A percentile compares a stretch with the other conserved stretches of the same genome.
phyloP scores from a whole-genome alignment of 2,113 vertebrate genomes.

The Bettongia penicillata region DNA sequence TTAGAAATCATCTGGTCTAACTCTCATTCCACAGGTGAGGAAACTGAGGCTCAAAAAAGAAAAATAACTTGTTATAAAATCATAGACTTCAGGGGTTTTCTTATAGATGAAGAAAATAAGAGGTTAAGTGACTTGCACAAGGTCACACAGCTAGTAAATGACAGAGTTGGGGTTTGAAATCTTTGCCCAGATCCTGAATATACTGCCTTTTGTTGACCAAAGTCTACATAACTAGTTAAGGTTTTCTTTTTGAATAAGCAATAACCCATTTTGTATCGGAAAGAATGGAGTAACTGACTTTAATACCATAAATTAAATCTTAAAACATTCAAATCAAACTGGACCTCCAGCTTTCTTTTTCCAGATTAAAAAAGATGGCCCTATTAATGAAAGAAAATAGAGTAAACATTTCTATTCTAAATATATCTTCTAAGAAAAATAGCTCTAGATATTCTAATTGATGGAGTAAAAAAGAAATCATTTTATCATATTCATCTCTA shows the following conservation, averaged over 20 bases:
- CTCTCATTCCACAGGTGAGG: not conserved
- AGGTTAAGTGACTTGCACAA: not conserved
- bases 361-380: conserved; percentile 28
- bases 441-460: conserved; percentile 29
- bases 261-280: conserved; percentile 3
- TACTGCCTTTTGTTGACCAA: not conserved
- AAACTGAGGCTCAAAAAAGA: not conserved
- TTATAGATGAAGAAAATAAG: not conserved
- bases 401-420: conserved; percentile 35
- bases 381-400: conserved; percentile 21
- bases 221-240: not conserved
- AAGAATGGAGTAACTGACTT: not conserved
- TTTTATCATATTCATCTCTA: conserved; percentile 31
- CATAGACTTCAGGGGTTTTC: not conserved
- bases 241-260: conserved; percentile 10
- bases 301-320: conserved; percentile 39
- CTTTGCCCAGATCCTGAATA: not conserved
- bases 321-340: conserved; percentile 36
- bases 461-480: conserved; percentile 20
- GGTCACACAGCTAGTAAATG: not conserved
- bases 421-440: conserved; percentile 13
- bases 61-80: not conserved
- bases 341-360: conserved; percentile 17
- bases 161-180: not conserved
- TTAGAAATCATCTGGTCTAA: not conserved